These are phyloP conservation scores for Forficula auricularia DNA, from an alignment of 1,140 invertebrate species.

Conservation along the genomic window DNA sequence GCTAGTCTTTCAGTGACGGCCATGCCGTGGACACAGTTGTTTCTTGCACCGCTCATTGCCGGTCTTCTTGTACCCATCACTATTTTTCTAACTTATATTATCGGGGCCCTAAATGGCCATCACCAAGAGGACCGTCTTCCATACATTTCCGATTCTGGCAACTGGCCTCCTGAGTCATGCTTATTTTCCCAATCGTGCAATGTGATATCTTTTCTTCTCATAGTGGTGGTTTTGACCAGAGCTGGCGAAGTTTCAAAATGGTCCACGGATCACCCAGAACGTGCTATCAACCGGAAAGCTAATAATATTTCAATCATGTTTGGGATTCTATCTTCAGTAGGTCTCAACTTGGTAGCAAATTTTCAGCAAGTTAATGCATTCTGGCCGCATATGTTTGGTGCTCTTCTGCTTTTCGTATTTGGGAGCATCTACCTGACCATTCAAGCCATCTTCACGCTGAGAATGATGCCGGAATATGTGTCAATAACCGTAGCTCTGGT, in stretches of 20 bases:
- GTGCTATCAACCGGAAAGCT: constrained; percentile 13
- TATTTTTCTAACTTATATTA: too few species aligned
- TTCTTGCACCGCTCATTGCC: too few species aligned
- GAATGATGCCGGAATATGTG: too few species aligned
- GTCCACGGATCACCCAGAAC: constrained; percentile 17
- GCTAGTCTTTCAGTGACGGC: too few species aligned
- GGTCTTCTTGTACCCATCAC: too few species aligned
- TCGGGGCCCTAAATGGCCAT: too few species aligned
- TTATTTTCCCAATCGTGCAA: neutral
- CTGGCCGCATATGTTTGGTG: constrained; percentile 20
- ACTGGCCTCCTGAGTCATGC: constrained; percentile 18
- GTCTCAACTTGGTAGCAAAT: constrained; percentile 21
- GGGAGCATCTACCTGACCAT: constrained; percentile 20
- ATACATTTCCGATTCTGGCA: constrained; percentile 17
- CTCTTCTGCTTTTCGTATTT: constrained; percentile 20
- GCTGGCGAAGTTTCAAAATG: constrained; percentile 20
- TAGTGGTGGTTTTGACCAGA: constrained; percentile 21
- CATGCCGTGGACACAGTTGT: too few species aligned
- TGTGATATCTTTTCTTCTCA: neutral
- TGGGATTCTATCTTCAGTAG: constrained; percentile 18
- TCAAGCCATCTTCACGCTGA: constrained; percentile 10
- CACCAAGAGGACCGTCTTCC: neutral
- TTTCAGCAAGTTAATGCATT: constrained; percentile 20
- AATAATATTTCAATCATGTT: constrained; percentile 13
- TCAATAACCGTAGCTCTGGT: too few species aligned